A percentile compares a stretch with the other conserved stretches of the same genome.
Evolutionary conservation across 2,888 invertebrate genomes (phyloP).

Genomic region (Cyaniris semiargus): DNA sequence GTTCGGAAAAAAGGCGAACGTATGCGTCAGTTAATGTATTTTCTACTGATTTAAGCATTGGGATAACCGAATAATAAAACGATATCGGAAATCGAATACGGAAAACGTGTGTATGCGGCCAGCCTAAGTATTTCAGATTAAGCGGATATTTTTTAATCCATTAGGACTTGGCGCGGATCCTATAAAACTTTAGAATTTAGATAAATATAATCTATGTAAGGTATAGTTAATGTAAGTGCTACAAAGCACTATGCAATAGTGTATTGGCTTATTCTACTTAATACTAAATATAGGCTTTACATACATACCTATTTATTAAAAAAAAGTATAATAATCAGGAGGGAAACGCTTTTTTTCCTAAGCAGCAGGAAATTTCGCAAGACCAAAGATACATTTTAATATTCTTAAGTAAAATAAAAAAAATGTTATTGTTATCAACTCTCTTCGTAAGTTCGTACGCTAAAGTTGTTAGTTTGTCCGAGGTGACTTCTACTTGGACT

Average conservation of each 20-base stretch:
- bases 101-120: too few relatives aligned
- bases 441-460: background rate
- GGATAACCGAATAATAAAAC: background rate
- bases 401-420: slow-evolving; percentile 31
- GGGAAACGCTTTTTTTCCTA: background rate
- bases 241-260: too few relatives aligned
- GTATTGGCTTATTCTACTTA: too few relatives aligned
- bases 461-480: slow-evolving; percentile 19
- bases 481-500: slow-evolving; percentile 1
- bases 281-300: too few relatives aligned
- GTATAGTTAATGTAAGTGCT: background rate
- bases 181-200: background rate
- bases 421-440: slow-evolving; percentile 17
- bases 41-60: background rate
- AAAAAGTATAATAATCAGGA: background rate
- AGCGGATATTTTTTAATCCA: background rate
- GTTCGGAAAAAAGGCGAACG: too few relatives aligned
- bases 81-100: too few relatives aligned
- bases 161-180: background rate
- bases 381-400: background rate
- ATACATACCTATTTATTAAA: background rate
- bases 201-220: background rate
- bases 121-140: background rate
- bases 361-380: too few relatives aligned
- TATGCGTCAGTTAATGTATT: too few relatives aligned